Evolutionary conservation across 2,888 invertebrate species (phyloP).

Genomic region (Brenthis daphne): DNA sequence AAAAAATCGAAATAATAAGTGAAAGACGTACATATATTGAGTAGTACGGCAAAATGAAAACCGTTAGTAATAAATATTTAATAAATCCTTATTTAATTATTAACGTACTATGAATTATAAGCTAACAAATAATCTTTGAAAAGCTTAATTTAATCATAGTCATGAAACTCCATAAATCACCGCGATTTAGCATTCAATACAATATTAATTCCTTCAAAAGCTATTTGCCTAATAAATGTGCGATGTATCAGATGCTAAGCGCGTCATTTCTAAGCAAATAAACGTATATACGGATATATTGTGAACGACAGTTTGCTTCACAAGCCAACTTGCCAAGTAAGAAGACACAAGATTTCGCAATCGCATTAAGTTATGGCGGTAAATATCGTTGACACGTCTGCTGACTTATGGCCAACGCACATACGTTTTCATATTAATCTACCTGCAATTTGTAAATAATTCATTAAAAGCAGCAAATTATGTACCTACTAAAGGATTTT

Average conservation of each 20-base stretch:
- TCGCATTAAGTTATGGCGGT: constrained; percentile 58
- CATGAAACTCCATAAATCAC: constrained; percentile 21
- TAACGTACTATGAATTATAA: not conserved
- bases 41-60: not conserved
- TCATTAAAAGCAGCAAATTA: not conserved
- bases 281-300: constrained; percentile 27
- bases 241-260: constrained; percentile 21
- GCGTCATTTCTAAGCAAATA: constrained; percentile 23
- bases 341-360: constrained; percentile 56
- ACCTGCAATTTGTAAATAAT: constrained; percentile 5
- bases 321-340: constrained; percentile 26
- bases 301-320: constrained; percentile 32
- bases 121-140: not conserved
- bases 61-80: not conserved
- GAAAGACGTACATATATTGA: no score
- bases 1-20: no score
- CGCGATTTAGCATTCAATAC: constrained; percentile 19
- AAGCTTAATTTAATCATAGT: constrained; percentile 10
- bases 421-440: constrained; percentile 19
- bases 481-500: no score
- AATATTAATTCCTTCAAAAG: constrained; percentile 24
- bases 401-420: constrained; percentile 54
- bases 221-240: constrained; percentile 27
- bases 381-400: constrained; percentile 62
- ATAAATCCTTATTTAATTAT: not conserved